These are phyloP conservation scores for Sinopyrophorus schimmeli DNA, from an alignment of 2,888 invertebrate species.

Conservation along the genomic window DNA sequence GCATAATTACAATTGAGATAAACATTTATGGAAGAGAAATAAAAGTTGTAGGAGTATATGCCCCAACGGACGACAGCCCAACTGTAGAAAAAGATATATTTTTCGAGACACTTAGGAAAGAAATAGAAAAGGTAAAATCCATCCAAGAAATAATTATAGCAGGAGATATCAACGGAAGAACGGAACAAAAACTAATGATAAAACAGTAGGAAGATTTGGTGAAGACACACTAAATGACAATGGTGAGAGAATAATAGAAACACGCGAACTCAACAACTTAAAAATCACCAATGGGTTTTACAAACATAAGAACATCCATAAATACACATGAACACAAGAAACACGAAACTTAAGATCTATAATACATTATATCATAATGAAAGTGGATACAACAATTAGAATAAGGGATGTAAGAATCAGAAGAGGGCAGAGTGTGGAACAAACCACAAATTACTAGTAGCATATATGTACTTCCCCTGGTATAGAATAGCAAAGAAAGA, in stretches of 20 bases:
- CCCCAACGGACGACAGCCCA: too few species aligned
- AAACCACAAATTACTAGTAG: slow-evolving; percentile 5
- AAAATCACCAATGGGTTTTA: slow-evolving; percentile 1
- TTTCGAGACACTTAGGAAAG: too few species aligned
- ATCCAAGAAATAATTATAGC: slow-evolving; percentile 3
- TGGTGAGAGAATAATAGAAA: slow-evolving; percentile 4
- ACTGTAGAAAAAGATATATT: too few species aligned
- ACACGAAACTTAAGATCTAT: not conserved
- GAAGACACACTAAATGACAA: slow-evolving; percentile 3
- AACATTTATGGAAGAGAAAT: too few species aligned
- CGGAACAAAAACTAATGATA: slow-evolving; percentile 3
- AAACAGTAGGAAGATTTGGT: not conserved
- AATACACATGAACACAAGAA: not conserved
- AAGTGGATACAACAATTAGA: not conserved
- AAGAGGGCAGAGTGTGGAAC: slow-evolving; percentile 6
- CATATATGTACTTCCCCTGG: not conserved
- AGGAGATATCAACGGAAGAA: slow-evolving; percentile 1
- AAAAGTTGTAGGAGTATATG: too few species aligned
- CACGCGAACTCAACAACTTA: not conserved
- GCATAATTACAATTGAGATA: too few species aligned
- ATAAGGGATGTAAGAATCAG: slow-evolving; percentile 10
- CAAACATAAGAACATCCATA: not conserved
- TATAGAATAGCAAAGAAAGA: too few species aligned
- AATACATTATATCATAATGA: slow-evolving; percentile 3
- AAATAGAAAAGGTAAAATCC: too few species aligned